Evolutionary conservation across 2,888 invertebrate species (phyloP).

Genomic region (Agapostemon virescens): DNA sequence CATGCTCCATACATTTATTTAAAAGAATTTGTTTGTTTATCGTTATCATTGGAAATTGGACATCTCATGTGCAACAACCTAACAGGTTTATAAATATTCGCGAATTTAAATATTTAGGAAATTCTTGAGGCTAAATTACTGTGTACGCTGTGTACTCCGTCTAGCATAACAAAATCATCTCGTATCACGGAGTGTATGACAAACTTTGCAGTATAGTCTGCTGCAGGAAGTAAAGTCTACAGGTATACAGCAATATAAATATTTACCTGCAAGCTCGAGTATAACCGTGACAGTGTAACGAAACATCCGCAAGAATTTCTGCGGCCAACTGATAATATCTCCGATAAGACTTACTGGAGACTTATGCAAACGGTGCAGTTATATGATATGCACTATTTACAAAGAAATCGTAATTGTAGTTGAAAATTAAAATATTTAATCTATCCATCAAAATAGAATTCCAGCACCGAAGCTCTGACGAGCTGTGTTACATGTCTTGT

Average conservation of each 20-base stretch:
- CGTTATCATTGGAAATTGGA: no score
- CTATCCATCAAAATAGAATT: no score
- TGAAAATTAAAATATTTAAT: neutral
- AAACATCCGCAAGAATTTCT: constrained; percentile 13
- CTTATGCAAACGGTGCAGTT: neutral
- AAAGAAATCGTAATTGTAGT: neutral
- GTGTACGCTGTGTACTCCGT: neutral
- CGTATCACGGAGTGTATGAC: neutral
- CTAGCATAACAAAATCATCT: neutral
- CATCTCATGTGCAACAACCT: no score
- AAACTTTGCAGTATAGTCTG: neutral
- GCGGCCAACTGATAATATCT: constrained; percentile 1
- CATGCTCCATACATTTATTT: no score
- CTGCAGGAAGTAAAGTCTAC: constrained; percentile 1
- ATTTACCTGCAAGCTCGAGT: neutral
- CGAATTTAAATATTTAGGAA: neutral
- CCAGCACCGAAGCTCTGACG: no score
- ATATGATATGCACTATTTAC: neutral
- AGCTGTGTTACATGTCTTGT: no score
- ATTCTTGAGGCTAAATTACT: neutral
- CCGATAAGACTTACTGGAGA: neutral
- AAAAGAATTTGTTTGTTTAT: no score
- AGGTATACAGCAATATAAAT: neutral
- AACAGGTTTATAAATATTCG: neutral
- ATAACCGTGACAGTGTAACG: constrained; percentile 1